phyloP scores from a whole-genome alignment of 1,140 invertebrate genomes.

The Cydia splendana region DNA sequence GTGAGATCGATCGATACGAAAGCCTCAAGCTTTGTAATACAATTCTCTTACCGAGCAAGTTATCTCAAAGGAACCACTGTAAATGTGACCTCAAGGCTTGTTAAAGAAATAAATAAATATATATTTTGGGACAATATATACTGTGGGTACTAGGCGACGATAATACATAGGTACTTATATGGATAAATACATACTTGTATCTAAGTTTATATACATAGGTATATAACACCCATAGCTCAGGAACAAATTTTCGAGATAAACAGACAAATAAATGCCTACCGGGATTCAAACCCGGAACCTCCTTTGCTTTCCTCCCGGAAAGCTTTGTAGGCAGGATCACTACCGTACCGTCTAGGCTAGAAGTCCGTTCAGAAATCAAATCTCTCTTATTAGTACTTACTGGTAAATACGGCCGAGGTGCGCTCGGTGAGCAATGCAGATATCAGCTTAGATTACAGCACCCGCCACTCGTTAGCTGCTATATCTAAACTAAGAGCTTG shows the following conservation, averaged over 20 bases:
- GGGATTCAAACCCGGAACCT: neutral
- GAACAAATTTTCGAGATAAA: too few species aligned
- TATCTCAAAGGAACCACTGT: too few species aligned
- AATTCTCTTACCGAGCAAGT: neutral
- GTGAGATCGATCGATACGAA: constrained; percentile 1
- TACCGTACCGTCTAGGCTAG: neutral
- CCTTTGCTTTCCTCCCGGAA: too few species aligned
- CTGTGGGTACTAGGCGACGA: neutral
- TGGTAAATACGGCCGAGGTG: neutral
- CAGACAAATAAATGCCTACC: too few species aligned
- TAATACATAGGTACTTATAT: neutral
- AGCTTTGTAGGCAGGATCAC: neutral
- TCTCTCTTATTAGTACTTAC: neutral
- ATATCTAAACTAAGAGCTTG: neutral
- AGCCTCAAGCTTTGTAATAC: neutral
- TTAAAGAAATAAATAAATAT: too few species aligned
- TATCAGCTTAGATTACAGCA: constrained; percentile 16
- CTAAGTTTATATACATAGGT: too few species aligned
- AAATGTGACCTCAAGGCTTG: too few species aligned
- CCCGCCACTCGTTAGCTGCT: constrained; percentile 16
- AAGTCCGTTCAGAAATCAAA: too few species aligned
- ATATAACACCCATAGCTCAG: too few species aligned
- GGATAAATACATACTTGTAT: too few species aligned
- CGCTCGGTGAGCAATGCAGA: neutral
- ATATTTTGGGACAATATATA: too few species aligned